These are phyloP conservation scores for Panorpa germanica DNA, from an alignment of 2,888 invertebrate species.

Conservation along the genomic window DNA sequence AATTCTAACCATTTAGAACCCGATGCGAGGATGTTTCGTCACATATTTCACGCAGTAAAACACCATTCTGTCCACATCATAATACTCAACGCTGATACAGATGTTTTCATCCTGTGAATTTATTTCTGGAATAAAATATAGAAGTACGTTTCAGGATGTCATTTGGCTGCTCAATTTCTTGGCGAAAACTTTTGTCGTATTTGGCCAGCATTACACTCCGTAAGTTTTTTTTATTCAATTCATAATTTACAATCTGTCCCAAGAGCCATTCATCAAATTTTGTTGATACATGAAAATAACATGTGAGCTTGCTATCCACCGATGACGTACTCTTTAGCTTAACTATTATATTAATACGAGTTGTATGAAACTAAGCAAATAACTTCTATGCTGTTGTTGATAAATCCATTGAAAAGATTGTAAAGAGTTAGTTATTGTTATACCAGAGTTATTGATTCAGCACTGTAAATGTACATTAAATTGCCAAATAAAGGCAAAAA, in stretches of 20 bases:
- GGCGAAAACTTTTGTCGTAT: slow-evolving; percentile 14
- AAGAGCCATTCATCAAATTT: no score
- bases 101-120: slow-evolving; percentile 12
- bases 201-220: slow-evolving; percentile 15
- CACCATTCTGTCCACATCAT: slow-evolving; percentile 13
- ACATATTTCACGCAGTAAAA: slow-evolving; percentile 15
- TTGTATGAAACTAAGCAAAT: no score
- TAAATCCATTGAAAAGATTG: no score
- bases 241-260: no score
- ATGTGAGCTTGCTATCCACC: no score
- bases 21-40: slow-evolving; percentile 14
- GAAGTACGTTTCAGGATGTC: slow-evolving; percentile 13
- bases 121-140: slow-evolving; percentile 15
- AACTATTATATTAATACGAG: no score
- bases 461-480: slow-evolving; percentile 13
- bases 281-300: no score
- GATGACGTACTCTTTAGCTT: no score
- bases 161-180: slow-evolving; percentile 15
- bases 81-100: no score
- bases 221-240: slow-evolving; percentile 13
- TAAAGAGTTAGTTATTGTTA: no score
- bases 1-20: slow-evolving; percentile 14
- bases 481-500: slow-evolving; percentile 14
- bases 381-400: no score
- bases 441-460: slow-evolving; percentile 10